These are phyloP conservation scores for Arvicola amphibius DNA, from an alignment of 2,797 vertebrate species.

Conservation along the genomic window DNA sequence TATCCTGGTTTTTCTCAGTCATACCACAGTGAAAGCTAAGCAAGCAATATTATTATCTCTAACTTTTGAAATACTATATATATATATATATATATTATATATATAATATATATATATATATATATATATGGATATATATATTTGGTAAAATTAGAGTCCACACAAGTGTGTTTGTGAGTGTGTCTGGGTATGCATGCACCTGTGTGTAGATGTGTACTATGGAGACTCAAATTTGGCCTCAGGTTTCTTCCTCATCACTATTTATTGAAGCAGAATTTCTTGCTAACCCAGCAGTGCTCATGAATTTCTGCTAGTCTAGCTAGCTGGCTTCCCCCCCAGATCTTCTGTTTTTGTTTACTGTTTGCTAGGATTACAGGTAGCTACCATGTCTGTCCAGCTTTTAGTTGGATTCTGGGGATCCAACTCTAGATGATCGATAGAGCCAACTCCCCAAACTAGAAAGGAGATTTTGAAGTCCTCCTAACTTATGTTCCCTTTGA, in stretches of 20 bases:
- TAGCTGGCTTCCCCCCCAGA: neutral
- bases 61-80: constrained; percentile 32
- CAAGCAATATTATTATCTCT: neutral
- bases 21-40: neutral
- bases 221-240: neutral
- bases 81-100: too few species aligned
- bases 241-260: neutral
- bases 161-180: neutral
- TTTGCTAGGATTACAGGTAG: neutral
- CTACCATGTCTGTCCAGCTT: neutral
- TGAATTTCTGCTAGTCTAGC: neutral
- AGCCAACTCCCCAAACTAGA: neutral
- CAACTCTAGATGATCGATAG: neutral
- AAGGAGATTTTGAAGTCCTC: constrained; percentile 39
- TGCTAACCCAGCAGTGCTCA: neutral
- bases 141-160: constrained; percentile 11
- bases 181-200: neutral
- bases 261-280: neutral
- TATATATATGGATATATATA: neutral
- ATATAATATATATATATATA: neutral
- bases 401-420: neutral
- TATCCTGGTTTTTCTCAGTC: neutral
- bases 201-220: neutral
- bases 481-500: neutral
- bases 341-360: neutral